Conservation (phyloP, 2,113 vertebrate genomes). For the Gavia stellata region DNA sequence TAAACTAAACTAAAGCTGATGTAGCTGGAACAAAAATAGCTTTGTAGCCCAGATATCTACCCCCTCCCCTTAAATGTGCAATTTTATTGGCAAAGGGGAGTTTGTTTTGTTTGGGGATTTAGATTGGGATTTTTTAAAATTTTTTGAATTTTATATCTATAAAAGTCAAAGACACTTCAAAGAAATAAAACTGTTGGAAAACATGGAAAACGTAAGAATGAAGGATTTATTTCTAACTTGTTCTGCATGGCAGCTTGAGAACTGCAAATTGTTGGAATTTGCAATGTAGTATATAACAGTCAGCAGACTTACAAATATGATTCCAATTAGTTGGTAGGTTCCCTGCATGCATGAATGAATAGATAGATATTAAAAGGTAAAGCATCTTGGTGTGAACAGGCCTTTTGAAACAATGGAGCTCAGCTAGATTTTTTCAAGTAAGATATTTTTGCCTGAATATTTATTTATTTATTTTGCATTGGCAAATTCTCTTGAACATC, state of each 20-base stretch:
- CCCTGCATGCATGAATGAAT: neutral
- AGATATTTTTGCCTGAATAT: constrained; percentile 26
- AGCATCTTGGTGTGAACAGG: neutral
- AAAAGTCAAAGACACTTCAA: neutral
- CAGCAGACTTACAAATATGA: neutral
- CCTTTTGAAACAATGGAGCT: neutral
- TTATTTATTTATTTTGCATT: constrained; percentile 55
- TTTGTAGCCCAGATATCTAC: neutral
- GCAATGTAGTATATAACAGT: neutral
- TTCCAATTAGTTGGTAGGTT: neutral
- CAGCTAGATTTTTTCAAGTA: neutral
- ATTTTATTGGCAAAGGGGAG: neutral
- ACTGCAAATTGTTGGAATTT: neutral
- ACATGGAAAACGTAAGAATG: neutral
- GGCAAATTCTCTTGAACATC: neutral
- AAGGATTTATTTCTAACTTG: constrained; percentile 23
- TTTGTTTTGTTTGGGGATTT: neutral
- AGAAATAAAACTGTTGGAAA: neutral
- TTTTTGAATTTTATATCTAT: neutral
- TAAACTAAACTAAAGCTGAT: neutral
- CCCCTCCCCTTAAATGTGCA: neutral
- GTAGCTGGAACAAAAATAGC: neutral
- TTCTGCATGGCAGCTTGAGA: neutral
- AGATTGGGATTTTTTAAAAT: neutral
- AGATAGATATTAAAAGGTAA: neutral